Evolutionary conservation across 2,888 invertebrate genomes (phyloP).

Genomic region (Polietes domitor): DNA sequence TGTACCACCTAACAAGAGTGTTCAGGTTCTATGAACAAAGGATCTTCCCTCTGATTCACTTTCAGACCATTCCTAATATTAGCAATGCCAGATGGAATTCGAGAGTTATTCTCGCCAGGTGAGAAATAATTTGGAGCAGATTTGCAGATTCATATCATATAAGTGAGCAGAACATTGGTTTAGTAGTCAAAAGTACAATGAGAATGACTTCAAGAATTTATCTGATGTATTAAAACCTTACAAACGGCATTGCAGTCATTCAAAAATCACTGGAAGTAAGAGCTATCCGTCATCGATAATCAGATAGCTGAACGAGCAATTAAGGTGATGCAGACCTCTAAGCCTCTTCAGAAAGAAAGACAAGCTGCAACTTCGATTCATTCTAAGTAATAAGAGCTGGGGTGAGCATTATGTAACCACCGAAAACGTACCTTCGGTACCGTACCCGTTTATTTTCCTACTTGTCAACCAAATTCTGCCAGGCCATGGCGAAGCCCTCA

Average conservation of each 20-base stretch:
- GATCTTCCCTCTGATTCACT: not conserved
- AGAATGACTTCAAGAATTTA: not conserved
- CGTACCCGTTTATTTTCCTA: too few species aligned
- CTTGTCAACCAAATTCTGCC: too few species aligned
- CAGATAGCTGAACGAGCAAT: not conserved
- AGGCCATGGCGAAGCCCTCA: too few species aligned
- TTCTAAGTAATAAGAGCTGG: not conserved
- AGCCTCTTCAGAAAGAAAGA: not conserved
- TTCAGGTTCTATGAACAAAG: slow-evolving; percentile 9
- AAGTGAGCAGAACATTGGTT: not conserved
- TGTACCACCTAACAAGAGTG: not conserved
- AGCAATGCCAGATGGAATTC: not conserved
- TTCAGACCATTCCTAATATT: not conserved
- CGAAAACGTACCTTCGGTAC: too few species aligned
- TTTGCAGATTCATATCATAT: not conserved
- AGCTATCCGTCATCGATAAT: too few species aligned
- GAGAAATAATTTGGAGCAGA: not conserved
- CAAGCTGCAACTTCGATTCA: not conserved
- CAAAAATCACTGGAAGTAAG: too few species aligned
- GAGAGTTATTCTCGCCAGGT: not conserved
- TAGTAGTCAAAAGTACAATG: not conserved
- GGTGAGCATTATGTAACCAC: not conserved
- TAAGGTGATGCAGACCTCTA: not conserved
- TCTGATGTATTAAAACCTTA: too few species aligned
- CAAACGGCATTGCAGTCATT: too few species aligned